Conservation (phyloP, 2,113 vertebrate genomes). For the Chaenocephalus aceratus region DNA sequence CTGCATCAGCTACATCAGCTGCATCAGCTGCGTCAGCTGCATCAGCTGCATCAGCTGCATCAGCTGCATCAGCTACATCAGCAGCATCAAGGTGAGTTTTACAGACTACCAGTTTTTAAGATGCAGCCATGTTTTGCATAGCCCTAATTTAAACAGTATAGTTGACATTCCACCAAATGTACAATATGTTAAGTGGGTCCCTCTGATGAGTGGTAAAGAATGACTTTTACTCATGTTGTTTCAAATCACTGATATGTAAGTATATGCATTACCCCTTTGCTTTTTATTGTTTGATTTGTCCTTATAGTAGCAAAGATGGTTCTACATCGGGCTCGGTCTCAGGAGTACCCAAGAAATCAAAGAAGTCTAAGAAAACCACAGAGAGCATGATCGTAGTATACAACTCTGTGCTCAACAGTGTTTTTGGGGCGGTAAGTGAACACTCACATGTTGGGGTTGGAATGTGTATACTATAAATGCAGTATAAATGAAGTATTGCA, state of each 20-base stretch:
- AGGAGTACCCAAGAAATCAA: constrained; percentile 68
- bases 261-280: not conserved
- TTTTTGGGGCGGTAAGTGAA: constrained; percentile 81
- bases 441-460: not conserved
- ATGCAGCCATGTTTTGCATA: not conserved
- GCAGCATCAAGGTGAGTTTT: constrained; percentile 47
- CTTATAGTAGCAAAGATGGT: constrained; percentile 52
- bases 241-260: not conserved
- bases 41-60: constrained; percentile 5
- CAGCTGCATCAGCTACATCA: constrained; percentile 17
- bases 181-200: not conserved
- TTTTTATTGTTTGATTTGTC: not conserved
- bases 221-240: not conserved
- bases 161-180: not conserved
- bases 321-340: constrained; percentile 59
- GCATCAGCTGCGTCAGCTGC: constrained; percentile 9
- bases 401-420: constrained; percentile 77
- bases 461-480: not conserved
- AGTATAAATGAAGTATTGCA: too few relatives aligned
- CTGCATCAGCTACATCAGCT: too few relatives aligned
- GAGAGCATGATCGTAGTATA: constrained; percentile 82
- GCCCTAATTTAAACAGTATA: not conserved
- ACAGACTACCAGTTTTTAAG: not conserved
- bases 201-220: not conserved
- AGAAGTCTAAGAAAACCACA: constrained; percentile 74